Percentiles rank a stretch among this genome's conserved stretches.
These are phyloP conservation scores for Platorchestia sp. DNA, from an alignment of 1,140 invertebrate species.

Conservation along the genomic window DNA sequence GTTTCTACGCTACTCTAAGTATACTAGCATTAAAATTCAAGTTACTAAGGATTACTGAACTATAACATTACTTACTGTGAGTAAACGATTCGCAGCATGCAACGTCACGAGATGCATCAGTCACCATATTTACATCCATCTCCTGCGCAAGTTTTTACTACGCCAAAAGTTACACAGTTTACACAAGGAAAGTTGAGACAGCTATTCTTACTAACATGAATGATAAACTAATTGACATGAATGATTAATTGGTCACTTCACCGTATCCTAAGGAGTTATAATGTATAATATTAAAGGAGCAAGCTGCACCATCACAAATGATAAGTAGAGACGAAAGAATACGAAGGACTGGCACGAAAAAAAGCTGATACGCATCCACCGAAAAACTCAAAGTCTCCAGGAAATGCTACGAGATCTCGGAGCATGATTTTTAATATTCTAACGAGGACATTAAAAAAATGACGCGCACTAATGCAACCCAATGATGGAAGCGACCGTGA, in stretches of 20 bases:
- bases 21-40: background rate
- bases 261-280: background rate
- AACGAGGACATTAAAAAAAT: background rate
- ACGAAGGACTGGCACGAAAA: background rate
- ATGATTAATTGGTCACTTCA: background rate
- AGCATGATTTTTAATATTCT: background rate
- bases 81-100: background rate
- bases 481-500: background rate
- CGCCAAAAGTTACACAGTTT: background rate
- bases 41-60: background rate
- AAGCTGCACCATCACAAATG: background rate
- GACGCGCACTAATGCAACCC: background rate
- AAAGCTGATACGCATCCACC: no score
- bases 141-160: background rate
- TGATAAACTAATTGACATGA: background rate
- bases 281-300: background rate
- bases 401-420: no score
- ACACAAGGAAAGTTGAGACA: background rate
- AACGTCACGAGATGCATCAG: background rate
- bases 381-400: no score
- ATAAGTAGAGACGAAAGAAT: background rate
- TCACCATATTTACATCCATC: background rate
- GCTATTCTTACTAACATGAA: background rate
- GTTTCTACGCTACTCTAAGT: background rate
- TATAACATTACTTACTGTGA: background rate